Percentiles rank a stretch among this genome's conserved stretches.
Evolutionary conservation across 2,888 invertebrate species (phyloP).

Genomic region (Saturnia japonica): DNA sequence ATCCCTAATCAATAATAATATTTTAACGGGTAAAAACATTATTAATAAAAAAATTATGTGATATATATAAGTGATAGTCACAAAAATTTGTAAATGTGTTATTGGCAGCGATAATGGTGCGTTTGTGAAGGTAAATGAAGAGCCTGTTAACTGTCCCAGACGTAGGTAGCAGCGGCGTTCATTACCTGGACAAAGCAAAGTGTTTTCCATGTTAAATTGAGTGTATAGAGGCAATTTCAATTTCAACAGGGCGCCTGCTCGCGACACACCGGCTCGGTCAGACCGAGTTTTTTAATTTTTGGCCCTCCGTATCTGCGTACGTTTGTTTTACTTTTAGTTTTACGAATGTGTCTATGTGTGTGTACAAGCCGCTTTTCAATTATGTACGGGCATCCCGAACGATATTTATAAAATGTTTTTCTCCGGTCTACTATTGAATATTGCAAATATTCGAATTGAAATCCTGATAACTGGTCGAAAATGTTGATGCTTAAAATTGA

Average conservation of each 20-base stretch:
- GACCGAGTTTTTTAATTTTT: slow-evolving; percentile 73
- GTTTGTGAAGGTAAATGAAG: slow-evolving; percentile 42
- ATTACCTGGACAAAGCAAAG: slow-evolving; percentile 76
- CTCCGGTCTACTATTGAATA: slow-evolving; percentile 31
- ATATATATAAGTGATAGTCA: not conserved
- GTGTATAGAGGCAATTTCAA: slow-evolving; percentile 78
- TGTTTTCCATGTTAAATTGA: slow-evolving; percentile 77
- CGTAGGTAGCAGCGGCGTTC: slow-evolving; percentile 54
- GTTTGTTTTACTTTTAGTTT: slow-evolving; percentile 51
- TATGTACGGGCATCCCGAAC: slow-evolving; percentile 38
- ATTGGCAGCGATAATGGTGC: slow-evolving; percentile 39
- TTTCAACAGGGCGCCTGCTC: slow-evolving; percentile 64
- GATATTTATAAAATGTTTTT: slow-evolving; percentile 37
- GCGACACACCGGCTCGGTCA: slow-evolving; percentile 69
- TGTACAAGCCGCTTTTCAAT: slow-evolving; percentile 52
- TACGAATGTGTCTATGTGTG: slow-evolving; percentile 32
- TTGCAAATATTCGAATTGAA: slow-evolving; percentile 27
- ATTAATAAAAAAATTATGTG: too few relatives aligned
- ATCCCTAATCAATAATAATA: too few relatives aligned
- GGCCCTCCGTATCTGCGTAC: slow-evolving; percentile 46
- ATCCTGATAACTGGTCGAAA: slow-evolving; percentile 20
- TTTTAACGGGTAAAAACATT: too few relatives aligned
- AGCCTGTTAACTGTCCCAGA: slow-evolving; percentile 44
- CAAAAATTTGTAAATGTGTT: slow-evolving; percentile 12
- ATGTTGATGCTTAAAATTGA: slow-evolving; percentile 20